phyloP scores from a whole-genome alignment of 2,888 invertebrate species.

The Clitarchus hookeri region DNA sequence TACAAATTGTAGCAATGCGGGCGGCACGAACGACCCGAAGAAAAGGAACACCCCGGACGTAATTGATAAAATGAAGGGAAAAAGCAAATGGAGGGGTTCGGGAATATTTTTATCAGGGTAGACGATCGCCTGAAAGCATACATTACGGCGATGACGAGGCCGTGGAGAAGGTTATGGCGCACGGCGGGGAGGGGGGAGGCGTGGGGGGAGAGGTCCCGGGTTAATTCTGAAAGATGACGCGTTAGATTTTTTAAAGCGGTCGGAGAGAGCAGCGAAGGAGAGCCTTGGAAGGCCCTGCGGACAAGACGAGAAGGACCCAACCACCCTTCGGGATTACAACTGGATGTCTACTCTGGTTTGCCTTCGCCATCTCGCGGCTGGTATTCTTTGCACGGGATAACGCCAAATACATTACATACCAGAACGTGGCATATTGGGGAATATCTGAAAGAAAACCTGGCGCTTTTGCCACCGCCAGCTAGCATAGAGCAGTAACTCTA shows the following conservation, averaged over 20 bases:
- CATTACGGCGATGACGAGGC: constrained; percentile 26
- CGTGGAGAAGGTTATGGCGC: not conserved
- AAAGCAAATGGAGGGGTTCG: constrained; percentile 14
- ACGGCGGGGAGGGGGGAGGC: not conserved
- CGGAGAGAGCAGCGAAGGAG: not conserved
- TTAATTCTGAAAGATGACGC: constrained; percentile 36
- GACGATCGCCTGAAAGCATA: constrained; percentile 22
- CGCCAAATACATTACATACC: too few relatives aligned
- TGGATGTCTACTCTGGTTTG: too few relatives aligned
- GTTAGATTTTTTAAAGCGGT: constrained; percentile 32
- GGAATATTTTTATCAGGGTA: constrained; percentile 18
- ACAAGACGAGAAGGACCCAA: not conserved
- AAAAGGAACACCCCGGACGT: not conserved
- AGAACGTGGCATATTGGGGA: too few relatives aligned
- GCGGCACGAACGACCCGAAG: not conserved
- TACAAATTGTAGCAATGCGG: constrained; percentile 14
- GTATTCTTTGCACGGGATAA: too few relatives aligned
- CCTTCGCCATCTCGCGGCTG: too few relatives aligned
- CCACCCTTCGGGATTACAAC: not conserved
- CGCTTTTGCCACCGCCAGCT: too few relatives aligned
- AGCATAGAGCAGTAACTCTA: too few relatives aligned
- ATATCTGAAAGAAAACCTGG: too few relatives aligned
- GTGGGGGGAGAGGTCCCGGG: constrained; percentile 18
- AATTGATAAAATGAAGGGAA: constrained; percentile 3
- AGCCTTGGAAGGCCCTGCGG: not conserved